phyloP scores from a whole-genome alignment of 2,888 invertebrate genomes.

The Oxyscelio sp. region DNA sequence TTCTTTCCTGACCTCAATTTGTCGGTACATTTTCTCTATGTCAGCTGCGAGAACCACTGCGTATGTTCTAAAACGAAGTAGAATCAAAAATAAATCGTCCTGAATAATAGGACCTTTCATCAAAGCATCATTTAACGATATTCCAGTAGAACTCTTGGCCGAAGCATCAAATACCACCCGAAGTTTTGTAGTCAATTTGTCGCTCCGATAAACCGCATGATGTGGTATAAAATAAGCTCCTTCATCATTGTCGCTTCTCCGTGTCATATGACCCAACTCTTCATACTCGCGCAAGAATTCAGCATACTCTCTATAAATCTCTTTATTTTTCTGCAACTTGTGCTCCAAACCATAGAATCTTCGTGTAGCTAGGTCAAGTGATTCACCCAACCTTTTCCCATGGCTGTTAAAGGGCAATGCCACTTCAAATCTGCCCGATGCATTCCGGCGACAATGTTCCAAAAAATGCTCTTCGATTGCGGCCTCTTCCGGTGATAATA shows the following conservation, averaged over 20 bases:
- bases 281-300: slow-evolving; percentile 75
- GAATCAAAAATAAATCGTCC: slow-evolving; percentile 18
- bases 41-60: slow-evolving; percentile 17
- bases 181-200: slow-evolving; percentile 11
- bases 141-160: slow-evolving; percentile 14
- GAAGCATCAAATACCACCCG: slow-evolving; percentile 33
- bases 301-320: no score
- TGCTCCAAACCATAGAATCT: slow-evolving; percentile 5
- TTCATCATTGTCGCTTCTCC: no score
- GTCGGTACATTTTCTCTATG: slow-evolving; percentile 75
- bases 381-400: slow-evolving; percentile 10
- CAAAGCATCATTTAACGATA: slow-evolving; percentile 17
- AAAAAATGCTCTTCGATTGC: slow-evolving; percentile 1
- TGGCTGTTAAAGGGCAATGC: slow-evolving; percentile 20
- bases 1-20: slow-evolving; percentile 63
- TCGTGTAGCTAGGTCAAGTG: neutral
- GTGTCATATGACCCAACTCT: slow-evolving; percentile 66
- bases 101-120: slow-evolving; percentile 22
- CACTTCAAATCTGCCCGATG: slow-evolving; percentile 37
- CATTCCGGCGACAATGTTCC: no score
- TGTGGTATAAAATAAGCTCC: slow-evolving; percentile 26
- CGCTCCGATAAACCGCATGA: slow-evolving; percentile 9
- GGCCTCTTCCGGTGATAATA: slow-evolving; percentile 9
- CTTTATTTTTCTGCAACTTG: no score
- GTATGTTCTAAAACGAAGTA: slow-evolving; percentile 5